Evolutionary conservation across 2,797 vertebrate genomes (phyloP).

Genomic region (Cebuella pygmaea): DNA sequence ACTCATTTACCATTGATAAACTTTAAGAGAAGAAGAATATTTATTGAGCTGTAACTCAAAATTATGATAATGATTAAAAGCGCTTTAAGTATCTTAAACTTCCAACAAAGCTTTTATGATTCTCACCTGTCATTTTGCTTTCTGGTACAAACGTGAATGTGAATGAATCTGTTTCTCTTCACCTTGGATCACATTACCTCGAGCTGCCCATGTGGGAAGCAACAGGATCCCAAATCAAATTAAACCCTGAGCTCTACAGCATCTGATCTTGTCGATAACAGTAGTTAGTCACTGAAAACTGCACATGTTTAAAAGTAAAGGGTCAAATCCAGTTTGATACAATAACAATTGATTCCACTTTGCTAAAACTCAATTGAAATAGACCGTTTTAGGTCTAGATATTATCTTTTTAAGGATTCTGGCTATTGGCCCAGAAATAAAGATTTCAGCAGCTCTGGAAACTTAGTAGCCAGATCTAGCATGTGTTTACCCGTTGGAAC

Average conservation of each 20-base stretch:
- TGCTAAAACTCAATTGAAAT: not conserved
- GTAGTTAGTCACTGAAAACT: not conserved
- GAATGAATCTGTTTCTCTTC: not conserved
- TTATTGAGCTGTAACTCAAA: not conserved
- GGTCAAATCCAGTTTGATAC: not conserved
- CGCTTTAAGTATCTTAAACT: not conserved
- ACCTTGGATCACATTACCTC: not conserved
- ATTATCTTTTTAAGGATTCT: constrained; percentile 24
- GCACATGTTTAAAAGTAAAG: not conserved
- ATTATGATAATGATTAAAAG: not conserved
- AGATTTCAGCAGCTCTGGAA: not conserved
- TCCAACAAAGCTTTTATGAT: not conserved
- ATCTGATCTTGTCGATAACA: not conserved
- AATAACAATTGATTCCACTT: not conserved
- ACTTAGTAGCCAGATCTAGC: not conserved
- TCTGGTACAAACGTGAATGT: not conserved
- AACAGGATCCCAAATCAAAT: not conserved
- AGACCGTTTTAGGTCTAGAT: not conserved
- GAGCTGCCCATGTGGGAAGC: not conserved
- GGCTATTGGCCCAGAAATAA: not conserved
- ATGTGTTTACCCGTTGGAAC: not conserved
- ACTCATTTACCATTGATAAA: not conserved
- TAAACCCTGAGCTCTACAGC: not conserved
- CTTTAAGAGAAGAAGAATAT: constrained; percentile 9
- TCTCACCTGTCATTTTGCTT: not conserved